Base-by-base conservation (phyloP, 1,140 invertebrate species). In the Drosophila punjabiensis region DNA sequence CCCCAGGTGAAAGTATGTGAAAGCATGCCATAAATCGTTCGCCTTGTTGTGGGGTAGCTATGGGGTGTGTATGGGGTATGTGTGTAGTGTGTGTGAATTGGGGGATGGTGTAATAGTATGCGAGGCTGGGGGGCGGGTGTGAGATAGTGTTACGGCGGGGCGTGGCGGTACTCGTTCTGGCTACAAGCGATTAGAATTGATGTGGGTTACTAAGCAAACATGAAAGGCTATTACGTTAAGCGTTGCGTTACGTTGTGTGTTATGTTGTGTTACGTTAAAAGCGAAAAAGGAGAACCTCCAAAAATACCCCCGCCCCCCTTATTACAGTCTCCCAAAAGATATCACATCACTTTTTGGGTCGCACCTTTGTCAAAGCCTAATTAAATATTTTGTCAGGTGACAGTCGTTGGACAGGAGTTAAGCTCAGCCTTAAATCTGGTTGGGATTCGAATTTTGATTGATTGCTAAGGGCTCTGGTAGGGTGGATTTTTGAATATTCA, bases 171-270 rank as follows among this genome's bases (percentile, higher is more conserved):
- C 58, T 78, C 61, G 61, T 69, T 66, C 61, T 67, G 84, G 66
- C 81, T 63, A 68, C 76, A 61, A 71, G 86, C 82, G 86, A 90
- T 90, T 90, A 82, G 86, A 90, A 90, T 90, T 90, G 86, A 90
- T 90, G 86, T 90, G 82, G 86, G 86, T 90, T 90, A 90, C 86
- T 90, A 90, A 90, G 82, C 86, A 90, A 90, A 91, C 86, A 90
- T 90, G 86, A 90, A 90, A 91, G 85, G 87, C 86, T 86, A 90
- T 90, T 90, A 90, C 87, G 82, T 81, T 89, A 90, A 89, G 82
- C 86, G 86, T 81, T 89, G 85, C 82, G 82, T 86, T 86, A 73
- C 70, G 82, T 86, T 79, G 50, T 75, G 50, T 75, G 64, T 63
- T 77, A 41, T 69, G 71, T 69, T 62, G 8, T 20, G 63, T 80